Evolutionary conservation across 1,140 invertebrate genomes (phyloP), one percentile per base, ranked within the genome.

Genomic region (Danaus melanippus): DNA sequence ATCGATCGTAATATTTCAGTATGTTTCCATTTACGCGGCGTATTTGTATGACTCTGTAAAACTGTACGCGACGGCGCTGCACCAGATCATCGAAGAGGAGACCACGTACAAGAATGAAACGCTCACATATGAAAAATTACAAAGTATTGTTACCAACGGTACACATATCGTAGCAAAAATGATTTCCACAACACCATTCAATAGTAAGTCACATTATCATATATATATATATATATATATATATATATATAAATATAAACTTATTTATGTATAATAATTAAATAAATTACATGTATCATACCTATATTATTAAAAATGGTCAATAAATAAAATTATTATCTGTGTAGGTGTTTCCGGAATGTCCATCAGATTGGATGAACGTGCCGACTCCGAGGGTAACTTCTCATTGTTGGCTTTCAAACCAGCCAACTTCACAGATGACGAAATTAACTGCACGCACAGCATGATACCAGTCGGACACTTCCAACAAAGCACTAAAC

Each of bases 21-120:
- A 95, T 83, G 92, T 98, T 8, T 93, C 96, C 9, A 94, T 98
- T 50, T 96, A 97, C 78, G 97, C 97, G 10, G 95, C 97, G 1
- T 98, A 99, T 87, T 87, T 99, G 42, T 99, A 98, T 81, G 98
- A 99, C 87, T 96, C 97, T 1, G 94, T 99, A 0, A 93, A 93
- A 71, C 80, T 99, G 0, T 99, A 99, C 78, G 96, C 96, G 1
- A 89, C 89, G 60, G 96, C 97, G 0, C 87, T 98, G 44, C 89
- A 96, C 65, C 88, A 92, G 62, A 79, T 97, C 10, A 79, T 98
- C 42, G 67, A 80, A 58, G 88, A 92, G 69, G 88, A 92, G 61
- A 88, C 90, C 42, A 49, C 45, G 1, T 9, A 56, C 0, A 65
- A 65, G 21, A 80, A 71, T 12, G 79, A 79, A 55, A 79, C 89